A percentile compares a stretch with the other conserved stretches of the same genome.
Evolutionary conservation across 2,113 vertebrate genomes (phyloP).

Genomic region (Serilophus lunatus): DNA sequence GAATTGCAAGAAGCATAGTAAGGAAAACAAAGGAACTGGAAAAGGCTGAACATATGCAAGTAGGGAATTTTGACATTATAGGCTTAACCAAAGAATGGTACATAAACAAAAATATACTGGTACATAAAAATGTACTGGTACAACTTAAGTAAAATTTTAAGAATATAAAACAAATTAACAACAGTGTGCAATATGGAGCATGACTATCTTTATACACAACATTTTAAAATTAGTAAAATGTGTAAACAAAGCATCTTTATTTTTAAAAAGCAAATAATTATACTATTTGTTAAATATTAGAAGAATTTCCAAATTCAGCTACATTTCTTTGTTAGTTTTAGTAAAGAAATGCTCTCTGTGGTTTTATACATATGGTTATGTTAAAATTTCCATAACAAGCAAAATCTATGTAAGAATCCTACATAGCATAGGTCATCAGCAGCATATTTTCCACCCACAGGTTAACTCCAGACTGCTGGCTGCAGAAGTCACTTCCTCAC

Average conservation of each 20-base stretch:
- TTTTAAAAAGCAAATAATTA: neutral
- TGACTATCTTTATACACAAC: neutral
- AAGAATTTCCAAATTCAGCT: neutral
- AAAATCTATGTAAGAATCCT: neutral
- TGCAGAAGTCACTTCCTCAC: neutral
- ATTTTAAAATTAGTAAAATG: neutral
- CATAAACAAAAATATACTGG: neutral
- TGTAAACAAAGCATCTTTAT: neutral
- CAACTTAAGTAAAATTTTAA: neutral
- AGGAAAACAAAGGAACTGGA: neutral
- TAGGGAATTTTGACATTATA: neutral
- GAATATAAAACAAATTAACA: neutral
- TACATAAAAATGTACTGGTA: neutral
- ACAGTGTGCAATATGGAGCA: neutral
- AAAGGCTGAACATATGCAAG: neutral
- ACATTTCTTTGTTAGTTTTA: neutral
- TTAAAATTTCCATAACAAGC: conserved; percentile 18
- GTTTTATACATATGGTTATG: neutral
- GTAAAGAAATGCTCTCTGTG: neutral
- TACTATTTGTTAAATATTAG: neutral
- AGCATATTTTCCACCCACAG: neutral
- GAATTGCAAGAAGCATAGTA: neutral
- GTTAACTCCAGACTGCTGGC: neutral
- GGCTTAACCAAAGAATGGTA: neutral
- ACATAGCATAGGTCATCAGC: neutral